Evolutionary conservation across 1,140 invertebrate species (phyloP).

Genomic region (Lethocerus indicus): DNA sequence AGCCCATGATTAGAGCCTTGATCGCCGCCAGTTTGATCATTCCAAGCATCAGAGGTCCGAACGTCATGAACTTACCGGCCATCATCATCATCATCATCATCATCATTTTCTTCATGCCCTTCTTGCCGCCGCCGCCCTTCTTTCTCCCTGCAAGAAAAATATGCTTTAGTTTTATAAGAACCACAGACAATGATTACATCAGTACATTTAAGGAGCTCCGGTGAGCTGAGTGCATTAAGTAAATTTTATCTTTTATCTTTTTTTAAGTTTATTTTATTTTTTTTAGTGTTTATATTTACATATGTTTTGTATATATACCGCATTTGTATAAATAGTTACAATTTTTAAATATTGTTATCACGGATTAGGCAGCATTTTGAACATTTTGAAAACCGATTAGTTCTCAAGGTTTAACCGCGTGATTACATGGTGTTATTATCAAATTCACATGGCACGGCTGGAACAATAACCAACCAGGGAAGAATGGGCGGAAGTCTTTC

Average conservation of each 20-base stretch:
- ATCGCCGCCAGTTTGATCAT: conserved; percentile 19
- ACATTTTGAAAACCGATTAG: too few species aligned
- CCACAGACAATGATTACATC: too few species aligned
- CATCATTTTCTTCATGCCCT: conserved; percentile 21
- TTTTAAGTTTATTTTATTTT: background rate
- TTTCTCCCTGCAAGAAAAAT: conserved; percentile 16
- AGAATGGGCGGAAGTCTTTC: too few species aligned
- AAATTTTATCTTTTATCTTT: background rate
- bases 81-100: conserved; percentile 20
- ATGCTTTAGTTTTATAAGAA: background rate
- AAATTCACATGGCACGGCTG: too few species aligned
- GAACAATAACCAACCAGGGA: too few species aligned
- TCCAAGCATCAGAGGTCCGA: conserved; percentile 17
- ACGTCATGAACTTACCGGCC: conserved; percentile 17
- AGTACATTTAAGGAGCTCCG: background rate
- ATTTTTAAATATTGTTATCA: too few species aligned
- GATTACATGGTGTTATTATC: too few species aligned
- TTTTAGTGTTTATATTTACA: background rate
- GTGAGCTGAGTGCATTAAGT: background rate
- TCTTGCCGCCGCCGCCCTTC: conserved; percentile 13
- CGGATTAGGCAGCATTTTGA: too few species aligned
- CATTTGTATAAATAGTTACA: too few species aligned
- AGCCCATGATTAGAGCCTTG: conserved; percentile 19
- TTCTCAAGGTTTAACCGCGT: too few species aligned
- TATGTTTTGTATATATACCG: background rate